Percentiles rank a stretch among this genome's conserved stretches.
These are phyloP conservation scores for Notarius lentiginosus DNA, from an alignment of 2,113 vertebrate species.

Conservation along the genomic window DNA sequence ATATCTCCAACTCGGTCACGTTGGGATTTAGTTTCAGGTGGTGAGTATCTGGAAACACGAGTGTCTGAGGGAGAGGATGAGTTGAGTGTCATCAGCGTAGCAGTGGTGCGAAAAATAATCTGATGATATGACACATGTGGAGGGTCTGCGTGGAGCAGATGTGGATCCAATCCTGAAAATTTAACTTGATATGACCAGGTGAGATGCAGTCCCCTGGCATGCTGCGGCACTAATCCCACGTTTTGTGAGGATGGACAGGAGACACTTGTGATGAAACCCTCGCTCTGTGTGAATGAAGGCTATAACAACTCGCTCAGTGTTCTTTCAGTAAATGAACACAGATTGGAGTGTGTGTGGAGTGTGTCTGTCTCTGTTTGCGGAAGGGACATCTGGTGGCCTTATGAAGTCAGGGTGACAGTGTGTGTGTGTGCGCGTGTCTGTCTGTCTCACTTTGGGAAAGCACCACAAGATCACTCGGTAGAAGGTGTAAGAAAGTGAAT, in stretches of 20 bases:
- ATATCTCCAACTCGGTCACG: neutral
- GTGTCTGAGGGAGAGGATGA: neutral
- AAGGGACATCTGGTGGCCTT: constrained; percentile 42
- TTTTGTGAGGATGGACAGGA: neutral
- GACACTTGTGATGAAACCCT: neutral
- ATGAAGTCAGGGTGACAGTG: neutral
- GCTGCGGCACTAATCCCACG: neutral
- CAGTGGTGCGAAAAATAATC: no score
- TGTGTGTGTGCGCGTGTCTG: constrained; percentile 17
- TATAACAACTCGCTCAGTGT: neutral
- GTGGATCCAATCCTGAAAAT: neutral
- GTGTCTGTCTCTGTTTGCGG: constrained; percentile 45
- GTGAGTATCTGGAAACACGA: neutral
- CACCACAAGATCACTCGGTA: neutral
- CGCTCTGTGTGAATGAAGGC: neutral
- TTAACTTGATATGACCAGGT: neutral
- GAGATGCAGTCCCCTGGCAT: neutral
- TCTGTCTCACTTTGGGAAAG: constrained; percentile 12
- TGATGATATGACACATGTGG: no score
- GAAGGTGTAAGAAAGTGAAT: neutral
- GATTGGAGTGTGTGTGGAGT: constrained; percentile 21
- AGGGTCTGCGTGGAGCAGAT: neutral
- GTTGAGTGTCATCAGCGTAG: neutral
- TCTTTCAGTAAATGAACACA: constrained; percentile 12
- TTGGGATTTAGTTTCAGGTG: neutral